These are phyloP conservation scores for Xenopus laevis DNA, from an alignment of 2,113 vertebrate genomes.

Conservation along the genomic window DNA sequence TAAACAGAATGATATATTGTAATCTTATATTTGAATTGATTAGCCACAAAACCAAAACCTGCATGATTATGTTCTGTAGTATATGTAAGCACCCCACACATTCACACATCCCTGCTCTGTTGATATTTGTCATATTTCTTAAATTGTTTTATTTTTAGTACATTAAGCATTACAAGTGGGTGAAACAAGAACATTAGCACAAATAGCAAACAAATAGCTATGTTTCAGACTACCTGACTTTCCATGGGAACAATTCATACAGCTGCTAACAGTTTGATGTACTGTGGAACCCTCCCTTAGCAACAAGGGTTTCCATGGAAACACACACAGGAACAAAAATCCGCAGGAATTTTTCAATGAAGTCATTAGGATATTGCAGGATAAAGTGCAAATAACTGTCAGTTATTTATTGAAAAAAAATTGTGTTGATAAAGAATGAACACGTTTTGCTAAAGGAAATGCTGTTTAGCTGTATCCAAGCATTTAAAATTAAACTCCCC, in stretches of 20 bases:
- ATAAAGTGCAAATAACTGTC: slow-evolving; percentile 38
- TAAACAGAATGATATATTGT: neutral
- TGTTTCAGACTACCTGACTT: slow-evolving; percentile 37
- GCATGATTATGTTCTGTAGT: neutral
- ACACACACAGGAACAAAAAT: slow-evolving; percentile 34
- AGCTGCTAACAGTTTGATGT: slow-evolving; percentile 37
- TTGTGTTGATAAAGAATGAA: neutral
- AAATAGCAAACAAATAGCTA: slow-evolving; percentile 12
- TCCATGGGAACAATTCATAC: slow-evolving; percentile 41
- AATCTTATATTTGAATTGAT: neutral
- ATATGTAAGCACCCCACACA: too few relatives aligned
- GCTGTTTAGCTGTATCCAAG: too few relatives aligned
- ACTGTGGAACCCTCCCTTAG: slow-evolving; percentile 40
- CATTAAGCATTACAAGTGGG: slow-evolving; percentile 16
- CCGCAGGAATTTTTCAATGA: slow-evolving; percentile 44
- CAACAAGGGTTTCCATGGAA: slow-evolving; percentile 41
- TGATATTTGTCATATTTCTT: neutral
- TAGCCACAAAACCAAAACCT: too few relatives aligned
- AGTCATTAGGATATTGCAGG: slow-evolving; percentile 34
- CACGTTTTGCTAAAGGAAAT: too few relatives aligned
- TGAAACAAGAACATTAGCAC: slow-evolving; percentile 14
- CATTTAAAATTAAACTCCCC: too few relatives aligned
- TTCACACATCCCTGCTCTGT: neutral
- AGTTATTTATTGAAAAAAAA: slow-evolving; percentile 21
- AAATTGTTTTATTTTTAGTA: neutral